Evolutionary conservation across 2,797 vertebrate genomes (phyloP).

Genomic region (Sylvia borin): DNA sequence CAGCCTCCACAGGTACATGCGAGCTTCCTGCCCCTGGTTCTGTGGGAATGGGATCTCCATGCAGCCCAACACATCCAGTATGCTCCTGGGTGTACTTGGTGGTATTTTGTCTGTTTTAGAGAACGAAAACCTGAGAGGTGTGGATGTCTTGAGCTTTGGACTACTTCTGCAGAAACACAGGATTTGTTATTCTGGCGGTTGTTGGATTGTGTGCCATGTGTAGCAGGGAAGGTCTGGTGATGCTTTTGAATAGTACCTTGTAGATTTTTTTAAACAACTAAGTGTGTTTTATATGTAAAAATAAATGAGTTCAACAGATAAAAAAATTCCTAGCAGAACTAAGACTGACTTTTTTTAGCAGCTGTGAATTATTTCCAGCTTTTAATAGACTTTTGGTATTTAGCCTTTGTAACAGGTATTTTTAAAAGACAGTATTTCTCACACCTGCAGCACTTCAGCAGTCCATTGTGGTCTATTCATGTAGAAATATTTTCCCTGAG

Average conservation of each 20-base stretch:
- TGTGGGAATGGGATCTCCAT: neutral
- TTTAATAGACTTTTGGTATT: neutral
- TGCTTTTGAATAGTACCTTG: neutral
- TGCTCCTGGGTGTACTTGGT: neutral
- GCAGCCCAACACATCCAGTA: fast-evolving
- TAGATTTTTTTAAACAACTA: neutral
- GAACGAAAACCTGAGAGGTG: neutral
- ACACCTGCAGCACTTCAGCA: neutral
- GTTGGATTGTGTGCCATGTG: neutral
- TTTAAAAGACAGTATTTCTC: neutral
- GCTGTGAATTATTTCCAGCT: neutral
- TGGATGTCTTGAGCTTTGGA: neutral
- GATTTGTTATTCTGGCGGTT: neutral
- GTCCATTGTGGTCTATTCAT: neutral
- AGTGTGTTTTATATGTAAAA: neutral
- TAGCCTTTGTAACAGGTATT: neutral
- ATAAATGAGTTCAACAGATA: neutral
- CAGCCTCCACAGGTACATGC: fast-evolving
- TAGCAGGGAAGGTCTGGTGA: neutral
- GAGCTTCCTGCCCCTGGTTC: neutral
- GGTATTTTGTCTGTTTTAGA: neutral
- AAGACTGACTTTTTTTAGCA: neutral
- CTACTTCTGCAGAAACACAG: neutral
- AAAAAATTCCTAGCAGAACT: neutral
- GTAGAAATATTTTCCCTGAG: neutral